Evolutionary conservation across 1,140 invertebrate genomes (phyloP).

Genomic region (Bombus superbus): DNA sequence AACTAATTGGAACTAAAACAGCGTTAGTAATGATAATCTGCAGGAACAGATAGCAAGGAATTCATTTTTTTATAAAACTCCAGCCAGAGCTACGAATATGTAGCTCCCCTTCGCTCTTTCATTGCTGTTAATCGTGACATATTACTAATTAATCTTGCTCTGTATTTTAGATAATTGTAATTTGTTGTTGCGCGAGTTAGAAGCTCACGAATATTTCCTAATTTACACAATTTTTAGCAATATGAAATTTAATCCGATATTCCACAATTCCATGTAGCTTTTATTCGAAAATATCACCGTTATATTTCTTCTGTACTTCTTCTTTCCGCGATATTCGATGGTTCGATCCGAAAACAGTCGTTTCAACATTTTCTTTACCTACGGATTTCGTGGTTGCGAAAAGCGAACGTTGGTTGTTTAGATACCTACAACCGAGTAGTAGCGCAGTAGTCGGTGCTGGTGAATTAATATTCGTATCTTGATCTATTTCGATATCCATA

Average conservation of each 20-base stretch:
- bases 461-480: too few relatives aligned
- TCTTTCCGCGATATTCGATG: background rate
- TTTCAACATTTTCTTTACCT: conserved; percentile 54
- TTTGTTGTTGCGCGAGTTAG: background rate
- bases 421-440: too few relatives aligned
- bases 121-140: too few relatives aligned
- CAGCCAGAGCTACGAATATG: too few relatives aligned
- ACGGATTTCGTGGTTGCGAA: conserved; percentile 53
- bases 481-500: too few relatives aligned
- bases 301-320: conserved; percentile 31
- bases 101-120: too few relatives aligned
- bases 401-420: background rate
- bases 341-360: conserved; percentile 44
- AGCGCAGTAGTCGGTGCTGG: too few relatives aligned
- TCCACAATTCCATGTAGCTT: conserved; percentile 25
- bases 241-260: background rate
- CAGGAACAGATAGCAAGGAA: background rate
- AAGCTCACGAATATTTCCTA: background rate
- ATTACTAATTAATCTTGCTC: background rate
- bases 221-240: background rate
- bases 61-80: background rate
- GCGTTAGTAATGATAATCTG: background rate
- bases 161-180: too few relatives aligned
- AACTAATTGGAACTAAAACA: conserved; percentile 6
- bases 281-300: conserved; percentile 34